Conservation (phyloP, 2,797 vertebrate genomes). For the Platyrinchus mystaceus region DNA sequence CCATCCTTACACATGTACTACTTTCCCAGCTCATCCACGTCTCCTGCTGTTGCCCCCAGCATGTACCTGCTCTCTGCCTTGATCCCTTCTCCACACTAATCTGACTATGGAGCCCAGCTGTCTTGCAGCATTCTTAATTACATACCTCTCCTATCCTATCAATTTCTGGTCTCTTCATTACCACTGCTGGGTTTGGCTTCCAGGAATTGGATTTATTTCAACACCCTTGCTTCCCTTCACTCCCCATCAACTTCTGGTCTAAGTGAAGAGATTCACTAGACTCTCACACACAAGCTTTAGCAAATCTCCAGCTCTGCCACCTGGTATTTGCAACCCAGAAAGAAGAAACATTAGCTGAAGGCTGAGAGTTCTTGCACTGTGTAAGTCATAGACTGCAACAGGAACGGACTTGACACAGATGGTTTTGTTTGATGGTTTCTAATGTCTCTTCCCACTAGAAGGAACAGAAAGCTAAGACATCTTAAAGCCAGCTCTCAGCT, state of each 20-base stretch:
- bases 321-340: background rate
- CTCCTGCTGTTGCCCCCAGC: background rate
- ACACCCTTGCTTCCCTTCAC: background rate
- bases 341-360: background rate
- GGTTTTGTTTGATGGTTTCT: background rate
- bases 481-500: background rate
- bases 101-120: background rate
- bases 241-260: background rate
- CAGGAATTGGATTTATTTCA: background rate
- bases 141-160: background rate
- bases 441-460: background rate
- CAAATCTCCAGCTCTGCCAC: background rate
- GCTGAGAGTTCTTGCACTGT: background rate
- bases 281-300: background rate
- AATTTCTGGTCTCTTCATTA: background rate
- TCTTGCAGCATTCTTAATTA: background rate
- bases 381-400: background rate
- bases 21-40: background rate
- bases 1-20: background rate
- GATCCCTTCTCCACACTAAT: background rate
- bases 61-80: background rate
- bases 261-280: rapidly evolving
- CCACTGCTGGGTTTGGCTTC: background rate
- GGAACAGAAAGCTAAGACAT: background rate
- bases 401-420: background rate